Evolutionary conservation across 2,888 invertebrate genomes (phyloP), one percentile per base, ranked within the genome.

Genomic region (Brachycybe producta): DNA sequence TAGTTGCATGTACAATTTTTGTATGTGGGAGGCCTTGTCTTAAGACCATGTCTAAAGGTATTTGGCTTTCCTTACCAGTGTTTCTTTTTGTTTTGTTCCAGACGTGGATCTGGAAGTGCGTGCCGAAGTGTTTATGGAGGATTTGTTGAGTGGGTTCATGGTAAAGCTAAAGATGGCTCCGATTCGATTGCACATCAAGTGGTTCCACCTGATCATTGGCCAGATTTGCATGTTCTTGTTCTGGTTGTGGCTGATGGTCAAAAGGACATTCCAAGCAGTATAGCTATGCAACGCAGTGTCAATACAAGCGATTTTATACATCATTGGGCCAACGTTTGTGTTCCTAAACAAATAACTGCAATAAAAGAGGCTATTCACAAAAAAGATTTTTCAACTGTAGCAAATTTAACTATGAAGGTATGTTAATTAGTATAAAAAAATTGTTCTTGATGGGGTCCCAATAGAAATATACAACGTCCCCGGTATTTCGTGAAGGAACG

Each of bases 121-220:
- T 95, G 95, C 66, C 77, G 98, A 34, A 97, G 95, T 67, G 73
- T 94, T 21, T 78, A 79, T 59, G 94, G 94, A 24, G 98, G 98
- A 11, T 94, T 95, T 71, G 95, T 97, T 0, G 79, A 79, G 53
- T 99, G 98, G 98, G 73, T 78, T 51, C 79, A 78, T 61, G 91
- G 90, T 5, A 61, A 61, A 0, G 63, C 71, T 34, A 54, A 56
- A 2, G 59, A 61, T 52, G 64, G 64, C 15, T 52, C 54, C 27
- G 66, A 66, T 56, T 67, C 64, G 1, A 23, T 61, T 17, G 61
- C 64, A 28, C 40, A 46, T 26, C 60, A 60, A 52, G 72, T 97
- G 51, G 80, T 71, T 8, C 73, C 82, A 7, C 73, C 77, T 0
- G 64, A 70, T 13, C 84, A 90, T 67, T 98, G 97, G 95, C 82